Percentiles rank a stretch among this genome's conserved stretches.
These are phyloP conservation scores for Upupa epops DNA, from an alignment of 2,113 vertebrate species.

Conservation along the genomic window DNA sequence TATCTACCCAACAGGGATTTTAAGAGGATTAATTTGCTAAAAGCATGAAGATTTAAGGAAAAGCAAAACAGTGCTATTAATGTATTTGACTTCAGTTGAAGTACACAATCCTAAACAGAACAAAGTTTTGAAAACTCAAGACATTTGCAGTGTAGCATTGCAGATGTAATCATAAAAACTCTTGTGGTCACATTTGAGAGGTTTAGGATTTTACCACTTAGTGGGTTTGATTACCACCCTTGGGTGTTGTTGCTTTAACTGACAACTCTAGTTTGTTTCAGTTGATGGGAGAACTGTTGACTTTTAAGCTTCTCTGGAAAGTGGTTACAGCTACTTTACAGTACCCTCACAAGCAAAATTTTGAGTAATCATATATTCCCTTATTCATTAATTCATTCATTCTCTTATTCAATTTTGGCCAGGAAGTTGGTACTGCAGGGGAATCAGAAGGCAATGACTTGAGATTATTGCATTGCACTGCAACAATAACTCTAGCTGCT, in stretches of 20 bases:
- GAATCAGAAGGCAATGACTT: not conserved
- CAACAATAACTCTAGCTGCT: not conserved
- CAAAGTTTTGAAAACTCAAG: not conserved
- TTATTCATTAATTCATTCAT: fast-evolving
- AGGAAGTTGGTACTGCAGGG: not conserved
- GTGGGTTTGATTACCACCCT: not conserved
- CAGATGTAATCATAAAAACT: not conserved
- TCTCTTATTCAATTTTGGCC: not conserved
- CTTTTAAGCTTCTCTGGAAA: not conserved
- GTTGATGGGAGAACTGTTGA: not conserved
- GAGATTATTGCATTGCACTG: not conserved
- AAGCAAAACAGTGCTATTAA: not conserved
- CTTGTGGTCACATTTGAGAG: not conserved
- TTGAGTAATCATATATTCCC: not conserved
- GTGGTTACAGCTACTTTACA: not conserved
- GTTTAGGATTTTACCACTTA: not conserved
- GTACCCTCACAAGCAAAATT: fast-evolving
- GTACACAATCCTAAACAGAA: not conserved
- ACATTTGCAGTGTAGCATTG: not conserved
- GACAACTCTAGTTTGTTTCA: not conserved
- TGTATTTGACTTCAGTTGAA: not conserved
- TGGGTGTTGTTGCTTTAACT: not conserved
- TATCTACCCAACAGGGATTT: not conserved
- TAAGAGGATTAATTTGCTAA: conserved; percentile 53
- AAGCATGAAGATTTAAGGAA: not conserved